These are phyloP conservation scores for Eremophila alpestris DNA, from an alignment of 2,797 vertebrate genomes.

Conservation along the genomic window DNA sequence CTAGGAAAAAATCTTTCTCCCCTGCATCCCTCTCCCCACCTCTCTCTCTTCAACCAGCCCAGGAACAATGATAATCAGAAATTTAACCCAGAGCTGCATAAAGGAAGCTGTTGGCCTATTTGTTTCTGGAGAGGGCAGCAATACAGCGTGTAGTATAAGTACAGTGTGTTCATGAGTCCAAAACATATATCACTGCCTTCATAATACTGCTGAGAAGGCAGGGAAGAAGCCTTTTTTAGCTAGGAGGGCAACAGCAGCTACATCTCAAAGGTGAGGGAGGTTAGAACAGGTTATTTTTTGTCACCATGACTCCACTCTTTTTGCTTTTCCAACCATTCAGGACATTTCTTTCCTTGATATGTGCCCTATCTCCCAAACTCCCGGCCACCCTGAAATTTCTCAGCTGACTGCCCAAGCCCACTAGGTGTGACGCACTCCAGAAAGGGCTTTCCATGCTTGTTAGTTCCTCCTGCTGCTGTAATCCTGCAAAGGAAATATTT, in stretches of 20 bases:
- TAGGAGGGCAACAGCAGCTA: not conserved
- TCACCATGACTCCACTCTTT: accelerated
- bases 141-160: not conserved
- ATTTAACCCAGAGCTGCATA: not conserved
- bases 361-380: not conserved
- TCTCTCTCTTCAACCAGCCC: not conserved
- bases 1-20: not conserved
- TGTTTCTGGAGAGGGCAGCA: not conserved
- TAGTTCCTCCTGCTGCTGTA: constrained; percentile 36
- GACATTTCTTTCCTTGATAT: not conserved
- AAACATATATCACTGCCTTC: not conserved
- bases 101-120: not conserved
- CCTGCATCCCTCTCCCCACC: not conserved
- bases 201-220: not conserved
- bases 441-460: constrained; percentile 59
- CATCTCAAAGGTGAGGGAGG: not conserved
- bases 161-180: not conserved
- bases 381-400: constrained; percentile 38
- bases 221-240: not conserved
- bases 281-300: not conserved
- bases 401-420: not conserved
- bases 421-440: not conserved
- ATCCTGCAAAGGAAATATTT: constrained; percentile 71
- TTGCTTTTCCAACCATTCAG: not conserved
- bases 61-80: constrained; percentile 16